Conservation (phyloP, 2,797 vertebrate species). For the Enteromius anoplus region DNA sequence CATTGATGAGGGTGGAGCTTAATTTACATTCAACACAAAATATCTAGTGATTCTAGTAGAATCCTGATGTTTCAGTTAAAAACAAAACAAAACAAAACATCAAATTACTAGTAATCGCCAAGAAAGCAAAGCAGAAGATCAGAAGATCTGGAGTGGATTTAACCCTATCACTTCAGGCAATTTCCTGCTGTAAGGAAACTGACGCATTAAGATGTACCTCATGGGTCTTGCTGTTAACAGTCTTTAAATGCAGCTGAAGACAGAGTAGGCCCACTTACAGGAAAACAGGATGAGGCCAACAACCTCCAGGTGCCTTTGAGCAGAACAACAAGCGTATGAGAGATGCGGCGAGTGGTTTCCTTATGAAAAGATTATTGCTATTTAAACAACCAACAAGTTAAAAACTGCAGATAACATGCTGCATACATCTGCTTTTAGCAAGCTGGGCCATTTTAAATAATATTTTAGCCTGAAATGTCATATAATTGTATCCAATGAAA, state of each 20-base stretch:
- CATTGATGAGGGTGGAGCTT: neutral
- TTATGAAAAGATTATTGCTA: neutral
- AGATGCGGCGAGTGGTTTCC: constrained; percentile 1
- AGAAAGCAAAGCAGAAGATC: neutral
- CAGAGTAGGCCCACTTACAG: neutral
- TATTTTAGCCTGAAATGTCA: neutral
- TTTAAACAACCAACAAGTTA: constrained; percentile 17
- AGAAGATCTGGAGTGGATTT: neutral
- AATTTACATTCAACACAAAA: neutral
- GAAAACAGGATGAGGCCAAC: constrained; percentile 51
- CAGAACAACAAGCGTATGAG: constrained; percentile 3
- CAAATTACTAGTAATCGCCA: neutral
- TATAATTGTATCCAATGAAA: neutral
- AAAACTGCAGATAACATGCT: neutral
- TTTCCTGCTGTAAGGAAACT: neutral
- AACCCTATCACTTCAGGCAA: neutral
- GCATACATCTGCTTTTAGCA: constrained; percentile 2
- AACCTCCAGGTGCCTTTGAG: constrained; percentile 31
- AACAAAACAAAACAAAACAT: too few relatives aligned
- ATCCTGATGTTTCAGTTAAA: neutral
- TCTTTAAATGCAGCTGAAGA: constrained; percentile 34
- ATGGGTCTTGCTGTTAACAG: neutral
- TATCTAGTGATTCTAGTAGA: neutral
- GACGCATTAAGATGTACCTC: constrained; percentile 8
- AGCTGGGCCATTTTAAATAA: neutral